Evolutionary conservation across 2,113 vertebrate species (phyloP).

Genomic region (Xenopus borealis): DNA sequence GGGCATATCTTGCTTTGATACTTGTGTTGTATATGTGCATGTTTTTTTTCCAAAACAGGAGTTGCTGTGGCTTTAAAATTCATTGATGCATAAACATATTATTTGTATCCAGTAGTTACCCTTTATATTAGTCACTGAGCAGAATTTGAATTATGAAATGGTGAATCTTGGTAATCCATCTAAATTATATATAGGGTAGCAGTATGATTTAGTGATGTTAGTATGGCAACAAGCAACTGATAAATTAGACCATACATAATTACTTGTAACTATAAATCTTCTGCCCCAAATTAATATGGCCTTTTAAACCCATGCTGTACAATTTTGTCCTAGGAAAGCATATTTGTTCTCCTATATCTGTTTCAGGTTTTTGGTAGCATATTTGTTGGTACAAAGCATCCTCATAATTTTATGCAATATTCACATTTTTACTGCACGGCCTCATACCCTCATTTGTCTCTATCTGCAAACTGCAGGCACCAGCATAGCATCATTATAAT

Average conservation of each 20-base stretch:
- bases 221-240: not conserved
- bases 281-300: not conserved
- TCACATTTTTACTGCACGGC: constrained; percentile 31
- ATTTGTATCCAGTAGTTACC: too few species aligned
- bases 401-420: constrained; percentile 30
- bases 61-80: too few species aligned
- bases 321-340: not conserved
- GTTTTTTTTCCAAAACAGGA: too few species aligned
- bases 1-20: too few species aligned
- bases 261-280: not conserved
- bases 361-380: not conserved
- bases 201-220: not conserved
- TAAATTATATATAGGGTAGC: too few species aligned
- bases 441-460: constrained; percentile 30
- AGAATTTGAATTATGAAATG: too few species aligned
- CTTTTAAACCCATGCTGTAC: not conserved
- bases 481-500: constrained; percentile 32
- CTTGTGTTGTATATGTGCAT: too few species aligned
- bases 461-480: constrained; percentile 31
- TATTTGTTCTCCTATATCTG: not conserved
- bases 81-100: too few species aligned
- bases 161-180: too few species aligned
- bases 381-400: constrained; percentile 19
- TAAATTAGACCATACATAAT: not conserved
- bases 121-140: too few species aligned